These are phyloP conservation scores for Centropyge bicolor DNA, from an alignment of 2,797 vertebrate species.

Conservation along the genomic window DNA sequence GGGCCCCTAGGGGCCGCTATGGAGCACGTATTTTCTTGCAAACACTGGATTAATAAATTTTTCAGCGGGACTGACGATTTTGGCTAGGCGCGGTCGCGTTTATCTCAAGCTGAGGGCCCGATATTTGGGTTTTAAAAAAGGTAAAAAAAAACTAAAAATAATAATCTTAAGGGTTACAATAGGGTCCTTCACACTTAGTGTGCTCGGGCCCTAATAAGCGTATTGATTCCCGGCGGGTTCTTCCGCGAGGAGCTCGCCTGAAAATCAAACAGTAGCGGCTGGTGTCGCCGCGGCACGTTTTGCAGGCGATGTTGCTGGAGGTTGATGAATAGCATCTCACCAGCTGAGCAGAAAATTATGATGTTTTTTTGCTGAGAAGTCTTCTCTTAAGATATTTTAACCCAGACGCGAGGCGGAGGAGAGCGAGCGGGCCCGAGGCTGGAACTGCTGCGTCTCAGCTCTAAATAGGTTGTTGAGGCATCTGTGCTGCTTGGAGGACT, in stretches of 20 bases:
- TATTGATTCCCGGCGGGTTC: constrained; percentile 8
- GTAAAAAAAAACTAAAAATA: no score
- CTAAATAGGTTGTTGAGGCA: background rate
- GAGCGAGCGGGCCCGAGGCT: background rate
- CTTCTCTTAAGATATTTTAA: background rate
- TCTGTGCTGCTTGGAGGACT: background rate
- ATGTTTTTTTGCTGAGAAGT: constrained; percentile 1
- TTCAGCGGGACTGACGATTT: no score
- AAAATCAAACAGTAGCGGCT: background rate
- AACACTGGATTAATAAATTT: no score
- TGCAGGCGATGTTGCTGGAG: constrained; percentile 13
- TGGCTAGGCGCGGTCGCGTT: no score
- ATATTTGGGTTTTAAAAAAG: no score
- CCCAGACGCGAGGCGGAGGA: background rate
- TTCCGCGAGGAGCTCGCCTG: constrained; percentile 4
- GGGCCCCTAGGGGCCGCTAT: no score
- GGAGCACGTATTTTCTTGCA: no score
- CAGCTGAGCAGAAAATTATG: constrained; percentile 7
- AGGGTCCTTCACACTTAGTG: no score
- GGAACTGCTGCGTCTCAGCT: constrained; percentile 5
- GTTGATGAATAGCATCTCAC: background rate
- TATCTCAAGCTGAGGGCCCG: no score
- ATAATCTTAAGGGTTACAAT: no score
- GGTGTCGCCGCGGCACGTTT: background rate
- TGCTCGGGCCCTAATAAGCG: no score